phyloP scores from a whole-genome alignment of 2,888 invertebrate genomes.

The Cyclophora punctaria region DNA sequence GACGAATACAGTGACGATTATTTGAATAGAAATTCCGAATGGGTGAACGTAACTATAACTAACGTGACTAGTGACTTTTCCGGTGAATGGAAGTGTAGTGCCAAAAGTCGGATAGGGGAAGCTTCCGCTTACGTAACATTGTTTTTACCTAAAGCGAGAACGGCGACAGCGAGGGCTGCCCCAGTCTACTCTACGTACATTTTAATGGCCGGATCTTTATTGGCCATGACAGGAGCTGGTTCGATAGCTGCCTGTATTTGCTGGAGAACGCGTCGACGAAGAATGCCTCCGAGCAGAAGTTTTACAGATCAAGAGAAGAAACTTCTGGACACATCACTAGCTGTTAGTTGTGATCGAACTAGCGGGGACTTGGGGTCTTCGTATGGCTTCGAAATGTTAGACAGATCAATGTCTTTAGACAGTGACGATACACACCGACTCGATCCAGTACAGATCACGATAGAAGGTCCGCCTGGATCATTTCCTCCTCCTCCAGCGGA shows the following conservation, averaged over 20 bases:
- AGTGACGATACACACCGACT: conserved; percentile 68
- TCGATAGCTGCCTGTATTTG: conserved; percentile 64
- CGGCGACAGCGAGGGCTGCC: conserved; percentile 84
- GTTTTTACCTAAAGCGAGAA: conserved; percentile 73
- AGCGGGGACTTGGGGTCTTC: conserved; percentile 78
- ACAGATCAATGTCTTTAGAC: conserved; percentile 62
- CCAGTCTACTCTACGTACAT: conserved; percentile 83
- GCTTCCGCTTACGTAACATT: conserved; percentile 77
- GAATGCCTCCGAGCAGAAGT: conserved; percentile 79
- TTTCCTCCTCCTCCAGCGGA: conserved; percentile 67
- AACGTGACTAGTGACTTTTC: conserved; percentile 88
- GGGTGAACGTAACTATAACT: conserved; percentile 88
- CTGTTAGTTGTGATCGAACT: conserved; percentile 77
- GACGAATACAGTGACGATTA: conserved; percentile 57
- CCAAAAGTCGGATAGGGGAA: conserved; percentile 79
- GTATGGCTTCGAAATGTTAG: conserved; percentile 70
- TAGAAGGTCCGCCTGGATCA: conserved; percentile 65
- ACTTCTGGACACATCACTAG: conserved; percentile 83
- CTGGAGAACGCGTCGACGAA: conserved; percentile 82
- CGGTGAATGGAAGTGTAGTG: conserved; percentile 89
- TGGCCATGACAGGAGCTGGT: conserved; percentile 79
- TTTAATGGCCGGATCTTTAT: conserved; percentile 81
- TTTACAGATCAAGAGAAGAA: conserved; percentile 93
- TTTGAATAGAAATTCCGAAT: conserved; percentile 72
- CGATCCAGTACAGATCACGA: conserved; percentile 77